These are phyloP conservation scores for Xerus inauris DNA, from an alignment of 2,113 vertebrate genomes.

Conservation along the genomic window DNA sequence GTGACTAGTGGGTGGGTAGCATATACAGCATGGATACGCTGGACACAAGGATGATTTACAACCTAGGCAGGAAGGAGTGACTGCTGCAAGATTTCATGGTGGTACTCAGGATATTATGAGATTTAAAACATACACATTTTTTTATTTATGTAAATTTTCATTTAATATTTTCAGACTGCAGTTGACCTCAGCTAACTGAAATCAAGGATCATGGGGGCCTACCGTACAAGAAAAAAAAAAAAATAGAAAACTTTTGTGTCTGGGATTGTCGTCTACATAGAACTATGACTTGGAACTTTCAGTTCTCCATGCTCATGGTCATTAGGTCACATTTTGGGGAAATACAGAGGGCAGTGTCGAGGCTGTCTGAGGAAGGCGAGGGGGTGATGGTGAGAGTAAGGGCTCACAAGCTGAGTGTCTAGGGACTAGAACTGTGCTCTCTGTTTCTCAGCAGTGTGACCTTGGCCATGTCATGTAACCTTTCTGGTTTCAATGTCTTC, in stretches of 20 bases:
- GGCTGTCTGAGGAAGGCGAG: not conserved
- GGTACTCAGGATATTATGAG: not conserved
- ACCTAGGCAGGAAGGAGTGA: not conserved
- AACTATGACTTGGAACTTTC: not conserved
- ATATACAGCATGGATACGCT: not conserved
- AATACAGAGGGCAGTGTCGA: not conserved
- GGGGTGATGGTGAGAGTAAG: not conserved
- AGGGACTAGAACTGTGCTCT: not conserved
- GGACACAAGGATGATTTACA: not conserved
- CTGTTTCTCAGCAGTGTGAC: not conserved
- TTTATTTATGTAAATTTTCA: not conserved
- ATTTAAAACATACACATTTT: not conserved
- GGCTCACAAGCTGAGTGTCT: not conserved
- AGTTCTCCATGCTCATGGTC: not conserved
- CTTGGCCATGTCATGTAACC: not conserved
- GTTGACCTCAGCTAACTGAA: not conserved
- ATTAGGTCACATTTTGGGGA: not conserved
- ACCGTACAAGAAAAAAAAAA: not conserved
- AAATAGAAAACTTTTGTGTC: not conserved
- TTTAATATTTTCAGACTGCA: not conserved
- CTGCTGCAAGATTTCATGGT: not conserved
- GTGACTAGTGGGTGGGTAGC: not conserved
- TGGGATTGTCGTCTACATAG: not conserved
- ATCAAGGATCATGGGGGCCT: not conserved
- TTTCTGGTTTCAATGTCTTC: not conserved